Base-by-base conservation (phyloP, 2,797 vertebrate genomes). In the Natrix natrix region DNA sequence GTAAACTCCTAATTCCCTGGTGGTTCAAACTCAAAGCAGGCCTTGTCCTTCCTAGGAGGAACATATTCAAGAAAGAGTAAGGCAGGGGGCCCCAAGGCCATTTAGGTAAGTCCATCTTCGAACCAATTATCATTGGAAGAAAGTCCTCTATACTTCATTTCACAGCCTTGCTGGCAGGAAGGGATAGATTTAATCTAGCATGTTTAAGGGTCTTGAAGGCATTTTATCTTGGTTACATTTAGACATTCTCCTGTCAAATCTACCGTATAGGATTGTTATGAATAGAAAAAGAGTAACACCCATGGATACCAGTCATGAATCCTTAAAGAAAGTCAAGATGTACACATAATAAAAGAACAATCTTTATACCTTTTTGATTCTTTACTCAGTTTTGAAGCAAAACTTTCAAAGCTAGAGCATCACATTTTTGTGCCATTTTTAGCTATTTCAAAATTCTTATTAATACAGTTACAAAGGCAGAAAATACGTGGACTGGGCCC, bases 21-120 rank as follows among this genome's bases (percentile, higher is more conserved):
- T 86, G 37, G 11, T n/a, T n/a, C 74, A 60, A 57, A 17, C 90
- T 86, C 37, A 91, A 57, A 91, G 90, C 90, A 86, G 56, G 90
- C 43, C 26, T 12, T 86, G 54, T 86, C 16, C 56, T 60, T 32
- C 74, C 74, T 8, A n/a, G 74, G 74, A 91, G 17, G 24, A 86
- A 86, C 16, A 86, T 48, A 52, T 14, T 57, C 56, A 91, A 91
- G 8, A 13, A 43, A 59, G 56, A 59, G 59, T 17, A 78, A 86
- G 56, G 74, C 90, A 91, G 37, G 69, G 26, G 16, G 1, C 43
- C 11, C 56, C 28, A 26, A 28, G 20, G 8, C 54, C 69, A 60
- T 48, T 48, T 86, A 60, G 54, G 90, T 86, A 52, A 91, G 16
- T 56, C 24, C 26, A 60, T 28, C 26, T 48, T 91, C 16, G 22